phyloP scores from a whole-genome alignment of 2,797 vertebrate species.

The Helarctos malayanus region DNA sequence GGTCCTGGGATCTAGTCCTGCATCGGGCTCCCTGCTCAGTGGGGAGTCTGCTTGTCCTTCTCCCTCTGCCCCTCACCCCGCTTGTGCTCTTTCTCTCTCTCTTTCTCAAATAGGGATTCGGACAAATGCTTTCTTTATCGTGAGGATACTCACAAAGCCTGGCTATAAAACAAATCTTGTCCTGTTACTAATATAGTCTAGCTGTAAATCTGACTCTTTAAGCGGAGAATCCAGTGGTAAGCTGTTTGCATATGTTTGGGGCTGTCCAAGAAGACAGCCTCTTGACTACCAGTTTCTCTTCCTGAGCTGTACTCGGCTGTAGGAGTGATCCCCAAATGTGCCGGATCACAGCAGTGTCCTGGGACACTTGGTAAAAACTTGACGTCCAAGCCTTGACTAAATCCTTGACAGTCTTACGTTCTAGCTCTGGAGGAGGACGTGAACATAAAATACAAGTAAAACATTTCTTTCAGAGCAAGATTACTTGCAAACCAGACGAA shows the following conservation, averaged over 20 bases:
- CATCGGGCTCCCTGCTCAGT: too few relatives aligned
- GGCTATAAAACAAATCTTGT: background rate
- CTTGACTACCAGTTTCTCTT: background rate
- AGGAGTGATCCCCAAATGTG: rapidly evolving
- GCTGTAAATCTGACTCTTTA: background rate
- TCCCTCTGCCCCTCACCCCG: too few relatives aligned
- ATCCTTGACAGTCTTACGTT: background rate
- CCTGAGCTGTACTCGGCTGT: rapidly evolving
- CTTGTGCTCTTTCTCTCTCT: too few relatives aligned
- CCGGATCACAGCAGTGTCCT: rapidly evolving
- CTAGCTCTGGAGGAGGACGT: background rate
- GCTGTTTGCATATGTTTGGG: rapidly evolving
- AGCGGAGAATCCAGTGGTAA: background rate
- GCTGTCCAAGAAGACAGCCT: background rate
- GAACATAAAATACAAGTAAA: background rate
- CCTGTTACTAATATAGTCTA: background rate
- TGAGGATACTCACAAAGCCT: conserved; percentile 78
- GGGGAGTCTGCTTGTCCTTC: too few relatives aligned
- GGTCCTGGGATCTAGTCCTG: too few relatives aligned
- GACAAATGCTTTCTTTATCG: conserved; percentile 75
- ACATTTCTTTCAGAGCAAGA: conserved; percentile 7
- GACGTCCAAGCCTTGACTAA: background rate
- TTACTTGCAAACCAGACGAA: background rate
- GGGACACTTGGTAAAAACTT: rapidly evolving
- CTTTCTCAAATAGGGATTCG: background rate